Evolutionary conservation across 2,113 vertebrate species (phyloP).

Genomic region (Aphyosemion australe): DNA sequence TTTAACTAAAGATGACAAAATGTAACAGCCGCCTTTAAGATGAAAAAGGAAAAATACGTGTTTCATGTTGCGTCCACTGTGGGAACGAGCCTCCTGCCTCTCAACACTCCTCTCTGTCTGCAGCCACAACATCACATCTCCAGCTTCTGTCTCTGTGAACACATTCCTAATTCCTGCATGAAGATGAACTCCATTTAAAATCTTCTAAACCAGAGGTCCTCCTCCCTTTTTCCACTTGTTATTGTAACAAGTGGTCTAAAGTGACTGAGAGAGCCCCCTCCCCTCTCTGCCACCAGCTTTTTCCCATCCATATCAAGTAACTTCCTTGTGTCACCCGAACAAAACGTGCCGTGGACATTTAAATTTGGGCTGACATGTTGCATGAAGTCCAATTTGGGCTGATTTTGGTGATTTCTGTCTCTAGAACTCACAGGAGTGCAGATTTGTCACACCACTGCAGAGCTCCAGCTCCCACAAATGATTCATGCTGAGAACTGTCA

Average conservation of each 20-base stretch:
- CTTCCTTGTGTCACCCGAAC: too few relatives aligned
- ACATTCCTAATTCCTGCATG: conserved; percentile 57
- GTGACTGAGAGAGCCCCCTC: neutral
- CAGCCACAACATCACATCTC: conserved; percentile 54
- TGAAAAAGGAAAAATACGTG: conserved; percentile 9
- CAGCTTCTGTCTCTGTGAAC: conserved; percentile 11
- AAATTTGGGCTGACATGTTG: conserved; percentile 3
- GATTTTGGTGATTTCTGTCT: conserved; percentile 17
- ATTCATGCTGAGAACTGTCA: conserved; percentile 72
- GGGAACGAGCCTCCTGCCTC: conserved; percentile 27
- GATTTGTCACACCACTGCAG: conserved; percentile 73
- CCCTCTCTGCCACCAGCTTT: conserved; percentile 15
- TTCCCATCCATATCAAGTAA: conserved; percentile 39
- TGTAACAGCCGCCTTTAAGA: neutral
- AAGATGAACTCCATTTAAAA: conserved; percentile 57
- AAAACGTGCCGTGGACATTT: conserved; percentile 28
- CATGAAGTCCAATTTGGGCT: too few relatives aligned
- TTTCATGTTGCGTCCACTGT: conserved; percentile 16
- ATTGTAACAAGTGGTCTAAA: too few relatives aligned
- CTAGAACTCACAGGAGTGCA: conserved; percentile 55
- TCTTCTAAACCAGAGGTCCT: conserved; percentile 36
- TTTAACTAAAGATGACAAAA: conserved; percentile 2
- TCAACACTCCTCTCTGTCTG: conserved; percentile 35
- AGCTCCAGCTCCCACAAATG: conserved; percentile 63
- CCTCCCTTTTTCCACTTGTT: too few relatives aligned